Evolutionary conservation across 2,888 invertebrate genomes (phyloP).

Genomic region (Phortica magna): DNA sequence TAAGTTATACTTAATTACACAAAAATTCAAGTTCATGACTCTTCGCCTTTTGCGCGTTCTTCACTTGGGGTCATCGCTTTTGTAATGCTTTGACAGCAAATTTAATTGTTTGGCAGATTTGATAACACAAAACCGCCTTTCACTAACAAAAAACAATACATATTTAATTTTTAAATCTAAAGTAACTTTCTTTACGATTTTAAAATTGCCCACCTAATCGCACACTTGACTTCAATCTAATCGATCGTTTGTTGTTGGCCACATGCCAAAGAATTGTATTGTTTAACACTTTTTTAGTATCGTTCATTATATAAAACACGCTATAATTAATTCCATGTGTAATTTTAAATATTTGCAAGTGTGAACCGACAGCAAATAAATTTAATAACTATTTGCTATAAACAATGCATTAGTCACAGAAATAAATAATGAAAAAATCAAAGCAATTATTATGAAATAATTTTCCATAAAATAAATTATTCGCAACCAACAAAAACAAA

Average conservation of each 20-base stretch:
- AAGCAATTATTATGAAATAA: background rate
- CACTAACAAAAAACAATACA: too few relatives aligned
- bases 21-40: too few relatives aligned
- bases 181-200: background rate
- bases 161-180: too few relatives aligned
- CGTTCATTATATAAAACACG: background rate
- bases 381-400: background rate
- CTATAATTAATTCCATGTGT: background rate
- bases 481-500: background rate
- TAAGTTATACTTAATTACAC: too few relatives aligned
- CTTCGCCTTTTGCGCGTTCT: too few relatives aligned
- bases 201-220: background rate
- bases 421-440: background rate
- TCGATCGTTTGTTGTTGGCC: background rate
- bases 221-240: background rate
- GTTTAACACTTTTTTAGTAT: background rate
- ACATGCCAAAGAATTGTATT: background rate
- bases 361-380: background rate
- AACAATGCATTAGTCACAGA: background rate
- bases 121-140: too few relatives aligned
- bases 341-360: conserved; percentile 12
- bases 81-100: too few relatives aligned
- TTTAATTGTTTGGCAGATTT: too few relatives aligned
- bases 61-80: too few relatives aligned
- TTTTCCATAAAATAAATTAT: background rate